Conservation (phyloP, 2,113 vertebrate genomes). For the Sinocyclocheilus grahami region DNA sequence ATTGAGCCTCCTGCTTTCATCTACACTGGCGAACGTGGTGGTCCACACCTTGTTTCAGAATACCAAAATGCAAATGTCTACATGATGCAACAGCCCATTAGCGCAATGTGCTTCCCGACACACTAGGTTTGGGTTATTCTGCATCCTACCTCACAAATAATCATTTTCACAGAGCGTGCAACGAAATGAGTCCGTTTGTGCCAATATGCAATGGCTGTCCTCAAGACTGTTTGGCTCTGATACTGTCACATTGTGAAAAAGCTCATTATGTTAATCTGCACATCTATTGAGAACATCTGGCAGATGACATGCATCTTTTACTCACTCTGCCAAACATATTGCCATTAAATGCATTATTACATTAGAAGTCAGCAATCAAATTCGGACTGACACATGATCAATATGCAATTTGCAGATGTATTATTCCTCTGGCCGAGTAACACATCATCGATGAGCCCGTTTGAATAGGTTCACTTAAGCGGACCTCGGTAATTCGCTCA, state of each 20-base stretch:
- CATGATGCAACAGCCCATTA: slow-evolving; percentile 29
- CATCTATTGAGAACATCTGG: slow-evolving; percentile 44
- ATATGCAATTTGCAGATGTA: slow-evolving; percentile 58
- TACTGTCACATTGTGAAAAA: slow-evolving; percentile 42
- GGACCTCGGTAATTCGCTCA: slow-evolving; percentile 42
- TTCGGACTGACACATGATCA: slow-evolving; percentile 50
- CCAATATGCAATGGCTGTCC: background rate
- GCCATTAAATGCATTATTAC: slow-evolving; percentile 55
- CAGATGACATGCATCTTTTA: slow-evolving; percentile 46
- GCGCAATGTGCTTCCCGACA: background rate
- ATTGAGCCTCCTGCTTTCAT: slow-evolving; percentile 46
- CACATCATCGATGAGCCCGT: slow-evolving; percentile 45
- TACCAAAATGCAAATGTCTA: background rate
- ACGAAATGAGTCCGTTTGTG: background rate
- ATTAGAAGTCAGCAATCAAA: slow-evolving; percentile 41
- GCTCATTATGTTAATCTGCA: slow-evolving; percentile 38
- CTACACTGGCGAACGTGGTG: slow-evolving; percentile 1
- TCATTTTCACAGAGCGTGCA: background rate
- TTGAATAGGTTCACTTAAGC: slow-evolving; percentile 41
- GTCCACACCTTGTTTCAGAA: slow-evolving; percentile 8
- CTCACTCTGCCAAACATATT: slow-evolving; percentile 40
- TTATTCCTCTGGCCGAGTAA: slow-evolving; percentile 46
- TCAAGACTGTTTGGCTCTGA: slow-evolving; percentile 28
- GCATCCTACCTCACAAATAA: background rate
- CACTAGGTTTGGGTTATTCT: background rate